phyloP scores from a whole-genome alignment of 2,888 invertebrate genomes.

The Ectemnius lituratus region DNA sequence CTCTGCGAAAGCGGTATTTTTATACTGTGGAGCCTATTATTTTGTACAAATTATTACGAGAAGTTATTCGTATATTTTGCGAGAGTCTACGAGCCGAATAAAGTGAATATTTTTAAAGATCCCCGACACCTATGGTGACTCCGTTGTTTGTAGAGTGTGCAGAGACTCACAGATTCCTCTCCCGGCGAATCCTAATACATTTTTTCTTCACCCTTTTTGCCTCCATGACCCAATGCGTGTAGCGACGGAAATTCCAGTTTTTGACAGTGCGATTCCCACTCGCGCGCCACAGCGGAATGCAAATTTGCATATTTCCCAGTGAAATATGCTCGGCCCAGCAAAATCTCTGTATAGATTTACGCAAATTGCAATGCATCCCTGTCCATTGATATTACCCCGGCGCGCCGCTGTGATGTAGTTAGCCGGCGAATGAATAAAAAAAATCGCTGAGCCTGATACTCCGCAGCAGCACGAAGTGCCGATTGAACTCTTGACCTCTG shows the following conservation, averaged over 20 bases:
- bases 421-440: not conserved
- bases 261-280: slow-evolving; percentile 29
- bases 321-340: slow-evolving; percentile 40
- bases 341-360: slow-evolving; percentile 53
- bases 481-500: slow-evolving; percentile 7
- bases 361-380: slow-evolving; percentile 44
- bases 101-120: slow-evolving; percentile 48
- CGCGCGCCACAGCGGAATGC: slow-evolving; percentile 29
- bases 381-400: slow-evolving; percentile 31
- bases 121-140: too few species aligned
- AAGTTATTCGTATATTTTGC: slow-evolving; percentile 41
- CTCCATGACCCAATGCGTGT: not conserved
- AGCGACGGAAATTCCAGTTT: slow-evolving; percentile 39
- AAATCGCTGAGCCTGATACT: too few species aligned
- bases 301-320: slow-evolving; percentile 59
- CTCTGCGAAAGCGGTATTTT: slow-evolving; percentile 43
- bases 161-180: not conserved
- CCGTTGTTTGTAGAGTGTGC: too few species aligned
- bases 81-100: slow-evolving; percentile 43
- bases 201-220: slow-evolving; percentile 1
- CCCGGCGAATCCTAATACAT: not conserved
- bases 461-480: not conserved
- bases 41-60: slow-evolving; percentile 54
- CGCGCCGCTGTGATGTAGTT: slow-evolving; percentile 21
- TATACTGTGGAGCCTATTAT: slow-evolving; percentile 39